Conservation (phyloP, 2,888 invertebrate species). For the Andricus curvator region DNA sequence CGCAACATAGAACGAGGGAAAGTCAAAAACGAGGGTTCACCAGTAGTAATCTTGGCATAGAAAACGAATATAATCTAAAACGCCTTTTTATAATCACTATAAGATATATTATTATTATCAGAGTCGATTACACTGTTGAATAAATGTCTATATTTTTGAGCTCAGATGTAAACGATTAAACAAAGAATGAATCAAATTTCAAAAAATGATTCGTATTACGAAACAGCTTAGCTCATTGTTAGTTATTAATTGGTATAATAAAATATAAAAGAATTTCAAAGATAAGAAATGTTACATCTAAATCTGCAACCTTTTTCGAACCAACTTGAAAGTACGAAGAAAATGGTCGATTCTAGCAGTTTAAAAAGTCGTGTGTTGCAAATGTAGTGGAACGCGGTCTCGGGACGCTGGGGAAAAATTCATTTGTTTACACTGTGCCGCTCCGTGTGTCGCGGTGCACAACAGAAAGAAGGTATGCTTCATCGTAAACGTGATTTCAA, state of each 20-base stretch:
- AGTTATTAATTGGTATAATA: too few relatives aligned
- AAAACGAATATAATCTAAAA: neutral
- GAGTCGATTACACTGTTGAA: too few relatives aligned
- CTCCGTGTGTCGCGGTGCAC: slow-evolving; percentile 33
- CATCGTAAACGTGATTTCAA: slow-evolving; percentile 52
- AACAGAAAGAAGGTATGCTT: slow-evolving; percentile 47
- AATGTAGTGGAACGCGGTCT: slow-evolving; percentile 33
- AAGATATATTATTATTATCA: too few relatives aligned
- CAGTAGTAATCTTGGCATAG: slow-evolving; percentile 18
- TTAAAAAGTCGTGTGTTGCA: slow-evolving; percentile 29
- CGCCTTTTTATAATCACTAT: too few relatives aligned
- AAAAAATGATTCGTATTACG: too few relatives aligned
- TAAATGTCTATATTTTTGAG: too few relatives aligned
- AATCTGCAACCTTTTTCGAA: neutral
- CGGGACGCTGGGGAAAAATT: slow-evolving; percentile 9
- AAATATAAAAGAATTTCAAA: too few relatives aligned
- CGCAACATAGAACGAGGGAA: slow-evolving; percentile 17
- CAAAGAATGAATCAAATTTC: too few relatives aligned
- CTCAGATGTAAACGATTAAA: too few relatives aligned
- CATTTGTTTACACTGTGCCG: slow-evolving; percentile 15
- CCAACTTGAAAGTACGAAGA: neutral
- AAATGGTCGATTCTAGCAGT: slow-evolving; percentile 36
- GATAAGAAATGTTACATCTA: neutral
- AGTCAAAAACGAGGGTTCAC: slow-evolving; percentile 20
- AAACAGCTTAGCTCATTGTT: too few relatives aligned